Base-by-base conservation (phyloP, 2,797 vertebrate genomes). In the Orestias chungarensis region DNA sequence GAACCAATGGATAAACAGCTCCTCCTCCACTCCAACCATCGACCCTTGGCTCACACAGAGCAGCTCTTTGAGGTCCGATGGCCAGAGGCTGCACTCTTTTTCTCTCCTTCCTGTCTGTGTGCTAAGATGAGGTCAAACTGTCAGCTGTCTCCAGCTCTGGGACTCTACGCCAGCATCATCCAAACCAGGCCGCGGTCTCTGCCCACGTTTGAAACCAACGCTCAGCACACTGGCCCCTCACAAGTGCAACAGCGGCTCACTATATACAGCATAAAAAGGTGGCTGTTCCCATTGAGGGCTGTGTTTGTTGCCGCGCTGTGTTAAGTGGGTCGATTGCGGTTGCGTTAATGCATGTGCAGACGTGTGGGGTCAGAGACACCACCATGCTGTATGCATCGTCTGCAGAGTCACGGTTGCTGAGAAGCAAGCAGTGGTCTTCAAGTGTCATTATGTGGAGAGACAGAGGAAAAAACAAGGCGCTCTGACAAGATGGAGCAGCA, bases 321-420 rank as follows among this genome's bases (percentile, higher is more conserved):
- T 88, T 89, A 87, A 89, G 80, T 79, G 82, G 85, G 80, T 78
- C 67, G 20, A 78, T 68, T 66, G 50, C 33, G 62, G 86, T 76
- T 6, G 7, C 65, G 42, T 80, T 89, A 90, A 92, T 89, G 89
- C 82, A 82, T 82, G 42, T 73, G 75, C 81, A 83, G 88, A 88
- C 86, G 74, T 69, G 67, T 59, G 14, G 55, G 83, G 76, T 89
- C 82, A 75, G 87, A 82, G 73, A 44, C 6, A 79, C 84, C 70
- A 12, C 70, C 76, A 76, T 3, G 44, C 64, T 50, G 77, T 76
- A 78, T 27, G 75, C 78, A 70, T 84, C 71, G 55, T 78, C 70
- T 20, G 64, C 65, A 82, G 82, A 81, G 52, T 38, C 72, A 29
- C 43, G 59, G 61, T 68, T 49, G 70, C 74, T 55, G 66, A 77